Evolutionary conservation across 2,888 invertebrate species (phyloP).

Genomic region (Drosophila anomalipes): DNA sequence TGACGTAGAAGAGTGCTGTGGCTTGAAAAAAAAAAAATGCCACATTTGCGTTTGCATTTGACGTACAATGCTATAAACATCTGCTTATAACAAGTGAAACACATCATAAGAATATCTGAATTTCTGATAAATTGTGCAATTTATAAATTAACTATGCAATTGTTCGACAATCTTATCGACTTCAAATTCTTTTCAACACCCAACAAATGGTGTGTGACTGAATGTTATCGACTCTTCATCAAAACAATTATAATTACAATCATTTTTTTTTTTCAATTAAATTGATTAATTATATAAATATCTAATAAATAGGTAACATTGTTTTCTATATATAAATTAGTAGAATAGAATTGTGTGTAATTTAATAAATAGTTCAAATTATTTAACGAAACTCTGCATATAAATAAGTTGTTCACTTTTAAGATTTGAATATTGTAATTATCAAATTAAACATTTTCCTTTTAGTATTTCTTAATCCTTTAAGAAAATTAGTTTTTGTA

Average conservation of each 20-base stretch:
- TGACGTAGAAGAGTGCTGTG: slow-evolving; percentile 3
- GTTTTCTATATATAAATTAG: no score
- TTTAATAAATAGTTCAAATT: neutral
- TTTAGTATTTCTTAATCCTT: neutral
- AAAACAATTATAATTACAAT: neutral
- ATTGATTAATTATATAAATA: neutral
- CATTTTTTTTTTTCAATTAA: neutral
- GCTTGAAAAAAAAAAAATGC: neutral
- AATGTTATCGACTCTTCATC: neutral
- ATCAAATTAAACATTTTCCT: neutral
- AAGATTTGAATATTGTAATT: neutral
- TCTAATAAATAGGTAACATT: neutral
- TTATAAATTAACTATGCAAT: neutral
- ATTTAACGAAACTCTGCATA: neutral
- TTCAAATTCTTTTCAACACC: neutral
- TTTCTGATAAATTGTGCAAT: neutral
- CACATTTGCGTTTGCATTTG: slow-evolving; percentile 6
- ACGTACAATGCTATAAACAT: neutral
- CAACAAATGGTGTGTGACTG: neutral
- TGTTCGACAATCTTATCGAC: neutral
- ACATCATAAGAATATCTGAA: neutral
- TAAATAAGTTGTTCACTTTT: neutral
- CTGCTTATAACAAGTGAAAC: neutral
- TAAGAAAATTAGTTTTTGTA: neutral
- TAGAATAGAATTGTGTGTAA: no score